These are phyloP conservation scores for Vicugna pacos DNA, from an alignment of 2,113 vertebrate species.

Conservation along the genomic window DNA sequence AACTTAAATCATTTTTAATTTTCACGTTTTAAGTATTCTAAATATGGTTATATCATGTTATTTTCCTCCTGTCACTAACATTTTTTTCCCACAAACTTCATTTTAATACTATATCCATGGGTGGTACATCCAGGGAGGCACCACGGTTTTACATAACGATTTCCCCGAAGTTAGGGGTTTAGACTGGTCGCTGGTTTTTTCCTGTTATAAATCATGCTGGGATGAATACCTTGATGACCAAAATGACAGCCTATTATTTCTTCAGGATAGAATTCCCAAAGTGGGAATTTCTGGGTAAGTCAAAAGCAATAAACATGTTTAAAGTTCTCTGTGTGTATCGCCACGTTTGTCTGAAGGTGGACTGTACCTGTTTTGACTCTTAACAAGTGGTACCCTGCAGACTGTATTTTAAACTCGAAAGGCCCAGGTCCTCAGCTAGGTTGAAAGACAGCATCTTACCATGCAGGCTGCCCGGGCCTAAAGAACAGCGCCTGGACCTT, in stretches of 20 bases:
- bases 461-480: not conserved
- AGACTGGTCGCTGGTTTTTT: not conserved
- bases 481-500: not conserved
- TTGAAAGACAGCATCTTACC: not conserved
- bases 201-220: not conserved
- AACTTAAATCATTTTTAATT: not conserved
- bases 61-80: not conserved
- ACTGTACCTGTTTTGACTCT: not conserved
- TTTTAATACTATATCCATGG: not conserved
- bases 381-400: not conserved
- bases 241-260: not conserved
- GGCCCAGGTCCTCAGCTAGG: not conserved
- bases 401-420: not conserved
- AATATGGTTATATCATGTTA: not conserved
- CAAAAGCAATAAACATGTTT: not conserved
- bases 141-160: not conserved
- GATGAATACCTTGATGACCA: not conserved
- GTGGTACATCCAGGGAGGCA: not conserved
- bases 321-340: too few species aligned
- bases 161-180: not conserved
- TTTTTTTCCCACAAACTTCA: not conserved
- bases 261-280: not conserved
- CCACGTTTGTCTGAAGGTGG: not conserved
- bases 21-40: not conserved
- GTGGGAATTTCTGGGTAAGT: not conserved